Conservation (phyloP, 2,888 invertebrate genomes). For the Ommatoiulus sabulosus region DNA sequence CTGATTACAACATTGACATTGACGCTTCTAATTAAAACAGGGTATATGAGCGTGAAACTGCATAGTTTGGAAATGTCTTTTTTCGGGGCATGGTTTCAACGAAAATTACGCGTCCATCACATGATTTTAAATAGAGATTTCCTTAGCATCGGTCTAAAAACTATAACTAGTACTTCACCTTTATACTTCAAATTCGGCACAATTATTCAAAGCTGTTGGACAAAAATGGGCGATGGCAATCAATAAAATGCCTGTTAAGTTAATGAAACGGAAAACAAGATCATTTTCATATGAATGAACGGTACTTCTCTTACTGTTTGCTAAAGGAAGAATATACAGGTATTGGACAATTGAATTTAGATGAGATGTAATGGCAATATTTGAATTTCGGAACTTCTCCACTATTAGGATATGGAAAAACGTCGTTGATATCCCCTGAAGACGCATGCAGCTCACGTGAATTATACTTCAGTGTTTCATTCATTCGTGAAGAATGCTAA, state of each 20-base stretch:
- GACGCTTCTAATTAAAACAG: neutral
- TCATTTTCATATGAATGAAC: neutral
- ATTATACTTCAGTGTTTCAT: neutral
- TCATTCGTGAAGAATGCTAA: too few species aligned
- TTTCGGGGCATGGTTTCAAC: too few species aligned
- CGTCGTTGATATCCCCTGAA: neutral
- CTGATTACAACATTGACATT: constrained; percentile 19
- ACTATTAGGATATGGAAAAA: neutral
- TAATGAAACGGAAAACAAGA: neutral
- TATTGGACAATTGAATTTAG: neutral
- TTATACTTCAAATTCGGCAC: neutral
- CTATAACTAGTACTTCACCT: neutral
- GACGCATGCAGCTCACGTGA: neutral
- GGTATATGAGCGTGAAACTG: neutral
- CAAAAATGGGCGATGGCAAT: neutral
- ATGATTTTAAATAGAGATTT: too few species aligned
- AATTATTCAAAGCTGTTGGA: neutral
- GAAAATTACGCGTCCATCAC: too few species aligned
- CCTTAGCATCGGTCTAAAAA: neutral
- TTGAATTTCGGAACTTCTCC: neutral
- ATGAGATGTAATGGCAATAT: neutral
- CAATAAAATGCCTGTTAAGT: neutral
- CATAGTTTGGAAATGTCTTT: neutral
- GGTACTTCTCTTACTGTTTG: neutral
- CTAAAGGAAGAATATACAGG: neutral